phyloP scores from a whole-genome alignment of 2,113 vertebrate genomes.

The Cryptomyrus ogoouensis region DNA sequence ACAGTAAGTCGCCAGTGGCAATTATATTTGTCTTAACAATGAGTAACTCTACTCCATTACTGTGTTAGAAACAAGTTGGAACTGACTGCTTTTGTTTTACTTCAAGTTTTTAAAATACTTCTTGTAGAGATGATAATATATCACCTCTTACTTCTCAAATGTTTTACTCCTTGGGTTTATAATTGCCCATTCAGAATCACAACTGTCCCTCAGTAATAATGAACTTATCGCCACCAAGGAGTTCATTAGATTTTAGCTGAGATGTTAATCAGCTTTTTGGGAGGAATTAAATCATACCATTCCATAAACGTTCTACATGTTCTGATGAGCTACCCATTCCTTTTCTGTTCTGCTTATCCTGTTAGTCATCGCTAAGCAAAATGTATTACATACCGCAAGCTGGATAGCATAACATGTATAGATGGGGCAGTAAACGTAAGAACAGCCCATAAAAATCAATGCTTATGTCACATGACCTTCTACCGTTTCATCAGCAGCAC shows the following conservation, averaged over 20 bases:
- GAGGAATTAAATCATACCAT: neutral
- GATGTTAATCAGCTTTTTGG: neutral
- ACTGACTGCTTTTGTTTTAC: neutral
- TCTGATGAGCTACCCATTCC: too few species aligned
- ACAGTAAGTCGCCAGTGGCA: neutral
- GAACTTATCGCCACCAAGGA: neutral
- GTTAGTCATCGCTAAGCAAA: neutral
- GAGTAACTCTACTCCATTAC: neutral
- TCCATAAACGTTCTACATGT: neutral
- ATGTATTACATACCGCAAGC: neutral
- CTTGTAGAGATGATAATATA: neutral
- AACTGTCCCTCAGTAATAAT: neutral
- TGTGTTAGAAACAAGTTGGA: neutral
- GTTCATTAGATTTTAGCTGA: neutral
- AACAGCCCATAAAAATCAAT: neutral
- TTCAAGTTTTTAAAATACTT: neutral
- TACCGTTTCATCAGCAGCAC: neutral
- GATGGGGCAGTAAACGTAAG: neutral
- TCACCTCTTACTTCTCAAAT: neutral
- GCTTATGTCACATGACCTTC: too few species aligned
- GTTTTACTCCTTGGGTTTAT: neutral
- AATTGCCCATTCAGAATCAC: neutral
- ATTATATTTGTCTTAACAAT: neutral
- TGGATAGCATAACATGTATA: neutral
- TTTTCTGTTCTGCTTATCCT: neutral